Evolutionary conservation across 2,888 invertebrate species (phyloP), one percentile per base, ranked within the genome.

Genomic region (Amiota minor): DNA sequence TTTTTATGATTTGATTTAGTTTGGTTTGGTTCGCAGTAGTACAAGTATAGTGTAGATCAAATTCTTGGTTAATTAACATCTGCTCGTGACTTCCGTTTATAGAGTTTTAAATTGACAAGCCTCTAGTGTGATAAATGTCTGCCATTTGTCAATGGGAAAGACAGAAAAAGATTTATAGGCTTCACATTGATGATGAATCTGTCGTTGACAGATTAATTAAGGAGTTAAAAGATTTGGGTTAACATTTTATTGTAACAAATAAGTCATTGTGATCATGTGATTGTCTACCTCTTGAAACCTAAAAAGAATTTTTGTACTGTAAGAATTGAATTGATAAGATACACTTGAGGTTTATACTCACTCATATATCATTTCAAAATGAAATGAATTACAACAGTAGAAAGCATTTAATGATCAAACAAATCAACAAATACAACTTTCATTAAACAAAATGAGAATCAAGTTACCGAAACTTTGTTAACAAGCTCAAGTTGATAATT

Each of bases 41-140:
- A 53, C n/a, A 12, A 53, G n/a, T 53, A 53, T 53, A n/a, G 3
- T 12, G n/a, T 53, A n/a, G 53, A 59, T 20, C 12, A 14, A 62
- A 11, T 45, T 23, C 45, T 59, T 76, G 75, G 76, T 64, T 84
- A 83, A 82, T 82, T 82, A 85, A 79, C 82, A 82, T 84, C 82
- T 82, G 82, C 74, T 77, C 65, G 61, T 56, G 76, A 83, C 83
- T 85, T 83, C 86, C 82, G 86, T 75, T 81, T 72, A 46, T 56
- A 75, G 62, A 72, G 71, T 70, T 35, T 6, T 35, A 35, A 35
- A 35, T 35, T 35, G 35, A 35, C 35, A 35, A 35, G 45, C n/a
- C 23, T 69, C 53, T n/a, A 69, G 55, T 20, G 53, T 73, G 81
- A 76, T 80, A 77, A 81, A 77, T 77, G 76, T 65, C 68, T 80